A percentile compares a stretch with the other conserved stretches of the same genome.
These are phyloP conservation scores for mouse (Mus musculus) DNA, from an alignment of 2,113 vertebrate species.

Conservation along the genomic window DNA sequence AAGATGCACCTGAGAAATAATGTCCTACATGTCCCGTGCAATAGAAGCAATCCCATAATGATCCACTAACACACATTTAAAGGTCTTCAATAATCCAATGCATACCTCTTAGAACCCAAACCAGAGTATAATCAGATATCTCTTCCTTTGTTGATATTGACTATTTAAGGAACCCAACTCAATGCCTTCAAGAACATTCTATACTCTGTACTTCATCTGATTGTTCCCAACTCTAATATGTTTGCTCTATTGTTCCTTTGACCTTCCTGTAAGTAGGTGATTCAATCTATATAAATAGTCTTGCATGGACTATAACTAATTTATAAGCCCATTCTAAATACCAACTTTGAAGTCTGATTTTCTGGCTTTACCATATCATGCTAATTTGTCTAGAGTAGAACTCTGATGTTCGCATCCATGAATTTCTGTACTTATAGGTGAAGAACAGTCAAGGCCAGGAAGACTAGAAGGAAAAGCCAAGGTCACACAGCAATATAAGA, in stretches of 20 bases:
- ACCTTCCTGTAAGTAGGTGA: neutral
- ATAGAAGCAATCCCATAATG: neutral
- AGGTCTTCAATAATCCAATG: neutral
- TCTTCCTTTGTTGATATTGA: neutral
- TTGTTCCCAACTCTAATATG: constrained; percentile 9
- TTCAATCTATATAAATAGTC: constrained; percentile 15
- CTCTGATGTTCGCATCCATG: neutral
- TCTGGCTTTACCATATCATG: neutral
- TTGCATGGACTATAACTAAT: neutral
- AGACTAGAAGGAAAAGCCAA: neutral
- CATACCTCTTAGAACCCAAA: constrained; percentile 5
- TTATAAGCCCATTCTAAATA: neutral
- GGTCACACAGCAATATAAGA: neutral
- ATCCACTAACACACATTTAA: neutral
- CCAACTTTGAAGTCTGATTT: neutral
- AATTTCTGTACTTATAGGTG: constrained; percentile 26
- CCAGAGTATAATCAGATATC: neutral
- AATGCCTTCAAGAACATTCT: neutral
- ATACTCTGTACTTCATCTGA: constrained; percentile 6
- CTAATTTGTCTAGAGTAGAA: neutral
- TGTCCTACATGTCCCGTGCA: neutral
- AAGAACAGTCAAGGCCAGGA: neutral
- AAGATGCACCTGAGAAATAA: neutral
- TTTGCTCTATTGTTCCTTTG: neutral
- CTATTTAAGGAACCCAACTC: neutral